Base-by-base conservation (phyloP, 2,113 vertebrate species). In the Erpornis zantholeuca region DNA sequence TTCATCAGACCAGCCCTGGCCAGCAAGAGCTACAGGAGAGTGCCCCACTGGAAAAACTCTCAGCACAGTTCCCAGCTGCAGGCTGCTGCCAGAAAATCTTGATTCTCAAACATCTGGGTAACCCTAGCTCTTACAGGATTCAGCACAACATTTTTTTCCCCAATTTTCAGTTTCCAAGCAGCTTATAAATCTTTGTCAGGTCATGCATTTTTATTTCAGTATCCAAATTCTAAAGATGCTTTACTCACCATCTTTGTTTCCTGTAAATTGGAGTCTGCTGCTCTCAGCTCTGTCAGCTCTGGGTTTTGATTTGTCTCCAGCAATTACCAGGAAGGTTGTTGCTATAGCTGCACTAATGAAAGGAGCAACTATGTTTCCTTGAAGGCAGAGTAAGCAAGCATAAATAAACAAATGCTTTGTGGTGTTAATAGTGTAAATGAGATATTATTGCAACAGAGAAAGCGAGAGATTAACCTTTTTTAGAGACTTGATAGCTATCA, bases 341-440 rank as follows among this genome's bases (percentile, higher is more conserved):
- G 87, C 87, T 91, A 89, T 47, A 91, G 63, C 70, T 90, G 91
- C 87, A 42, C 49, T 87, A 86, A 92, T 89, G 57, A 94, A 87
- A 92, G 45, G 73, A 85, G 42, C 54, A 96, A 77, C 33, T 47
- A 24, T 17, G 33, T 50, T 95, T 93, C 66, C 78, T 86, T 77
- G 66, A 92, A 94, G 79, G 83, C 87, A 82, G 18, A 21, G 44
- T 61, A 82, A 93, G 45, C 57, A 90, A 88, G 47, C 22, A 63
- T 70, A 92, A 95, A 92, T 59, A 92, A 91, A 64, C 20, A 89
- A 91, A 72, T 54, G 7, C 29, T 92, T 86, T 53, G 23, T 72
- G 33, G 15, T 36, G 24, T 76, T 89, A 82, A 40, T 36, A 72
- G n/a, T 15, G 10, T 70, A 63, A 80, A 77, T n/a, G 23, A 63